These are phyloP conservation scores for Anas flavirostris DNA, from an alignment of 2,797 vertebrate genomes.

Conservation along the genomic window DNA sequence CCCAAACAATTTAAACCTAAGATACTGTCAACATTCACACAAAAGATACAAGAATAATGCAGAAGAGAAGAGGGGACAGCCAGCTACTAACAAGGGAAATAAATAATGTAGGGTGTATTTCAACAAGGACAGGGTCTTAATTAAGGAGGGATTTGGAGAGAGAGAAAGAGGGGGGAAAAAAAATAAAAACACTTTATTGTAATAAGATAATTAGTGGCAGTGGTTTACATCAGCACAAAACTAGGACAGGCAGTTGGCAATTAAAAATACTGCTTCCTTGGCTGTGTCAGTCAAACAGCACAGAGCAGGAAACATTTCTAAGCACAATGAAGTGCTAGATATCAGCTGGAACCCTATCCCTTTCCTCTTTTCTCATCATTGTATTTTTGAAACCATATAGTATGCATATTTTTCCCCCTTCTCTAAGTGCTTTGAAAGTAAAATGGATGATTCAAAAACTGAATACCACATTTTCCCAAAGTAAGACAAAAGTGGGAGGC, in stretches of 20 bases:
- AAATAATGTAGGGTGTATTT: constrained; percentile 21
- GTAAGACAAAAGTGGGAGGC: neutral
- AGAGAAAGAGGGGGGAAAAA: neutral
- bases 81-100: neutral
- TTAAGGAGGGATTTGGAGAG: constrained; percentile 37
- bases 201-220: constrained; percentile 30
- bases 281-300: constrained; percentile 9
- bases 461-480: neutral
- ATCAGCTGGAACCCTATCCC: neutral
- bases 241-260: constrained; percentile 18
- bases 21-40: neutral
- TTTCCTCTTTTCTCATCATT: neutral
- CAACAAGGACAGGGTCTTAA: constrained; percentile 29
- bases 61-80: neutral
- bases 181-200: neutral
- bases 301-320: neutral
- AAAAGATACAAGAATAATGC: neutral
- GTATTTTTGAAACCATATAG: neutral
- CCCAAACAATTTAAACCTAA: neutral
- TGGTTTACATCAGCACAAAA: constrained; percentile 34
- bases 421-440: neutral
- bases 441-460: neutral
- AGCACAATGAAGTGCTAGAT: neutral
- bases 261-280: constrained; percentile 9
- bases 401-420: neutral